Evolutionary conservation across 2,888 invertebrate species (phyloP), one percentile per base, ranked within the genome.

Genomic region (Notodromas monacha): DNA sequence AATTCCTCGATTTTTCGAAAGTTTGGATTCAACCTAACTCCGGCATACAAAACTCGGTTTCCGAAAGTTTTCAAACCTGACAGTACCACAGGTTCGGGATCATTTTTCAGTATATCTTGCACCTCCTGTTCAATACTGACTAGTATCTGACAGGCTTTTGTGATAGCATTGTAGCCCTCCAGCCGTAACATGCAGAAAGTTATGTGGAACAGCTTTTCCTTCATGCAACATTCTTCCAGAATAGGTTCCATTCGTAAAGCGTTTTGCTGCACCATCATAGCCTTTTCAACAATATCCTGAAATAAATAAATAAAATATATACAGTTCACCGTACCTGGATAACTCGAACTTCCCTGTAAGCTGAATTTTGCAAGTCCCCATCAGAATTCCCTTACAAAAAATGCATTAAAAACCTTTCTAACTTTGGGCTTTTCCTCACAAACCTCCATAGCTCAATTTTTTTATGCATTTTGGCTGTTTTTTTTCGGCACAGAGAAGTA

Each of bases 151-250:
- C 28, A 27, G 12, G 36, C 42, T 14, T 41, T 32, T 10, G 29
- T n/a, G 3, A 38, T 27, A 4, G 39, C 39, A 12, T 30, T 42
- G 3, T 38, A 36, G 4, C 41, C 41, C 33, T 49, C 44, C 2
- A 51, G 39, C 11, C 49, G 43, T 1, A 52, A 37, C 28, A 46
- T 47, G 31, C 44, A 44, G 3, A 52, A 38, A 2, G 52, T 52
- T 30, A 51, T 36, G 37, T 52, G 52, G 4, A 50, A 37, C 14
- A 44, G 37, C 12, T 37, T 38, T 3, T 38, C 37, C 5, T 44
- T 43, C 26, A 50, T 44, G 30, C 42, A 41, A 36, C 48, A 48
- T 11, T 42, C 39, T 16, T 37, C 38, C 21, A 47, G 45, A 8
- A 38, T 30, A 2, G 46, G 43, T 28, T 49, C 48, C 28, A 40